A percentile compares a stretch with the other conserved stretches of the same genome.
Evolutionary conservation across 1,140 invertebrate species (phyloP).

Genomic region (Nasonia longicornis): DNA sequence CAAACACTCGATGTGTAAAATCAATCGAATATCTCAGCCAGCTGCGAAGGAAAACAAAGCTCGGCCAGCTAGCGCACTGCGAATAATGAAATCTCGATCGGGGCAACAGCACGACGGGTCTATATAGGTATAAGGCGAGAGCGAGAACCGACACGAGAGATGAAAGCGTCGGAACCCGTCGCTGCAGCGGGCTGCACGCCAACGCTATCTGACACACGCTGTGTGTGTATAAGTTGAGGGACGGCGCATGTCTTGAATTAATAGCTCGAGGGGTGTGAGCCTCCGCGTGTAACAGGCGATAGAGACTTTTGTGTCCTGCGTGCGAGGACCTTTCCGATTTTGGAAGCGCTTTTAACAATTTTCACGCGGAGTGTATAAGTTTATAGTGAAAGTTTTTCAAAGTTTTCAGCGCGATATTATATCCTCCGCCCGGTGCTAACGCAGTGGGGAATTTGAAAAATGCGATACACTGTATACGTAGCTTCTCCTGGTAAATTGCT

Average conservation of each 20-base stretch:
- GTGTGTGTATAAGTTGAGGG: not conserved
- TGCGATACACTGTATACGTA: not conserved
- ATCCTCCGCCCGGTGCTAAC: too few relatives aligned
- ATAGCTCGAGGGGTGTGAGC: slow-evolving; percentile 6
- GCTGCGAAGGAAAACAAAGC: not conserved
- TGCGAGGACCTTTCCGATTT: not conserved
- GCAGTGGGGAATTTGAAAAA: not conserved
- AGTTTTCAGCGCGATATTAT: too few relatives aligned
- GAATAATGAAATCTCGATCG: slow-evolving; percentile 17
- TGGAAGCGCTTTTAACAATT: too few relatives aligned
- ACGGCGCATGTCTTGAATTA: slow-evolving; percentile 23
- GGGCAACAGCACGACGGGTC: not conserved
- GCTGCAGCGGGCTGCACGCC: not conserved
- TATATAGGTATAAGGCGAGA: not conserved
- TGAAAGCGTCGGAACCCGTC: slow-evolving; percentile 26
- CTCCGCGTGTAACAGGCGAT: not conserved
- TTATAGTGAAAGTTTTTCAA: too few relatives aligned
- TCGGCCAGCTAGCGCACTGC: not conserved
- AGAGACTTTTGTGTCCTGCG: not conserved
- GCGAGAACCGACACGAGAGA: not conserved
- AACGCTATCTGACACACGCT: slow-evolving; percentile 13
- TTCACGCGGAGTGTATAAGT: too few relatives aligned
- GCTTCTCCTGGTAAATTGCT: not conserved
- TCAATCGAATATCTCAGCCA: not conserved
- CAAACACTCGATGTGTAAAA: slow-evolving; percentile 12